phyloP scores from a whole-genome alignment of 2,797 vertebrate genomes.

The Acanthurus lineatus region DNA sequence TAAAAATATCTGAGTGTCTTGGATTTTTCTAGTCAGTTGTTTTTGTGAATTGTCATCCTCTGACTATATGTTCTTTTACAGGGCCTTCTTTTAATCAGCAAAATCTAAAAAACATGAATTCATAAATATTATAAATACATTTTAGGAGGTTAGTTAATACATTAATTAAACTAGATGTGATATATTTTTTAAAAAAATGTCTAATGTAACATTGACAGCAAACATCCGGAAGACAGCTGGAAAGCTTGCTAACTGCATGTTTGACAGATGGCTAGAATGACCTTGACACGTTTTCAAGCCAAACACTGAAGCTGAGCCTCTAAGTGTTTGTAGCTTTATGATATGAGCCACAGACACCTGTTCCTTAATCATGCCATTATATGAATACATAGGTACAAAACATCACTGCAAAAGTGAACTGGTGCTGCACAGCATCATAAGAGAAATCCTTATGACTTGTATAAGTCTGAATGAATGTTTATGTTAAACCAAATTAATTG shows the following conservation, averaged over 20 bases:
- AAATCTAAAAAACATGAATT: not conserved
- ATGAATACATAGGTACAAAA: not conserved
- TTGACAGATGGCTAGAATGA: constrained; percentile 68
- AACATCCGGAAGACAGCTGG: constrained; percentile 27
- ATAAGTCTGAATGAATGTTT: constrained; percentile 33
- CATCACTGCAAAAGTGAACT: not conserved
- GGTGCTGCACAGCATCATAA: not conserved
- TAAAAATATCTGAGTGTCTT: too few species aligned
- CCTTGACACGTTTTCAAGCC: constrained; percentile 28
- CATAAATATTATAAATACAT: not conserved
- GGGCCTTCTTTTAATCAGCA: not conserved
- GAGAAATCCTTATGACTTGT: constrained; percentile 8
- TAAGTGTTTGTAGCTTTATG: not conserved
- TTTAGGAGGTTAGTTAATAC: too few species aligned
- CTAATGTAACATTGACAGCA: too few species aligned
- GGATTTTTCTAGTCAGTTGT: too few species aligned
- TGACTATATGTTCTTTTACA: not conserved
- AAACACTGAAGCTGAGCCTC: constrained; percentile 13
- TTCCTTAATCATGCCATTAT: not conserved
- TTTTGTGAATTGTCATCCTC: too few species aligned
- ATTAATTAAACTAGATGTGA: too few species aligned
- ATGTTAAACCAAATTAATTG: constrained; percentile 40
- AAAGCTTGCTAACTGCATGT: constrained; percentile 37
- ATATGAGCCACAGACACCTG: not conserved
- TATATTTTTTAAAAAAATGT: too few species aligned